These are phyloP conservation scores for Ceratotherium simum DNA, from an alignment of 2,113 vertebrate genomes.

Conservation along the genomic window DNA sequence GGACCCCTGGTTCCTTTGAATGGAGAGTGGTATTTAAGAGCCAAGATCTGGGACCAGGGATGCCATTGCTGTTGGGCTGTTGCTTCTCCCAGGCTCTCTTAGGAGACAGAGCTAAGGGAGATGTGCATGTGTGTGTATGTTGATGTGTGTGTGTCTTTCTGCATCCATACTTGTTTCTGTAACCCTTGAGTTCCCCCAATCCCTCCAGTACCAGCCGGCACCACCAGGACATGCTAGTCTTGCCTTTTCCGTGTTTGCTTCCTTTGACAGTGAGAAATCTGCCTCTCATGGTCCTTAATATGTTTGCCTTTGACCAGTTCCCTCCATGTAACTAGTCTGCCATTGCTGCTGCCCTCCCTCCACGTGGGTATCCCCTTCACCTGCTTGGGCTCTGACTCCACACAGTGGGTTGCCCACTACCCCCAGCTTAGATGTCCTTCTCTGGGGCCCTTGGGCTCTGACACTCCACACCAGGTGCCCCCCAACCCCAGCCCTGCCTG, in stretches of 20 bases:
- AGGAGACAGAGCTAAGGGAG: neutral
- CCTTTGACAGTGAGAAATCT: neutral
- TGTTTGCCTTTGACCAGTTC: neutral
- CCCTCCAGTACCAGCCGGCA: fast-evolving
- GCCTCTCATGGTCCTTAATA: neutral
- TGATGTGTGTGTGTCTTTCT: too few relatives aligned
- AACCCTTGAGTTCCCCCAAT: too few relatives aligned
- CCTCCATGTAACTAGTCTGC: too few relatives aligned
- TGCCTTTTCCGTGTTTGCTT: neutral
- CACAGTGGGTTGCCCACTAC: neutral
- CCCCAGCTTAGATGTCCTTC: neutral
- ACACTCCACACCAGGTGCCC: neutral
- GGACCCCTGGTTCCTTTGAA: neutral
- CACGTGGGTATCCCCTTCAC: neutral
- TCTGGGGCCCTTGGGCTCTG: neutral
- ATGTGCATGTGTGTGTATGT: neutral
- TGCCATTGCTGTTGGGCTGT: neutral
- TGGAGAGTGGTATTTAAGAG: neutral
- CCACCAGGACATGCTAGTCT: neutral
- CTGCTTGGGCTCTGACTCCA: neutral
- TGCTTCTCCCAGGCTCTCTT: neutral
- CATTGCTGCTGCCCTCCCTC: neutral
- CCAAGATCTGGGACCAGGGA: neutral
- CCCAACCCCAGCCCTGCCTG: neutral
- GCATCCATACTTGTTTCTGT: neutral